Evolutionary conservation across 2,888 invertebrate genomes (phyloP).

Genomic region (Agrochola circellaris): DNA sequence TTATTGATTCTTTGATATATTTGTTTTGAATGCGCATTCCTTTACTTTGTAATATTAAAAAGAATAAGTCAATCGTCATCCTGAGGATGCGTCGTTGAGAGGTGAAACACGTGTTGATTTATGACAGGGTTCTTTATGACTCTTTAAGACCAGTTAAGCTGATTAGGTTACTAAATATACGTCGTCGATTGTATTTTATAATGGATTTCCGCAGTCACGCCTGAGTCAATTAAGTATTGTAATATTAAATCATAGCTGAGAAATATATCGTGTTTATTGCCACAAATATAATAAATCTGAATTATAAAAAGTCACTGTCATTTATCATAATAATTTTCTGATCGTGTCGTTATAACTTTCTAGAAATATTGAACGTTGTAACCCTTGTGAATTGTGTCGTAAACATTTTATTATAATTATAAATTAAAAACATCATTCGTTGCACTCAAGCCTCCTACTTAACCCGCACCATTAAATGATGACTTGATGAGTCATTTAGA

Average conservation of each 20-base stretch:
- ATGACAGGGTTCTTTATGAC: too few species aligned
- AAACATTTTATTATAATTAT: constrained; percentile 5
- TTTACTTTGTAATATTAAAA: neutral
- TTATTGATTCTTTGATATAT: neutral
- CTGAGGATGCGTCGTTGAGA: too few species aligned
- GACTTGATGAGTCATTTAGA: neutral
- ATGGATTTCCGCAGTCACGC: too few species aligned
- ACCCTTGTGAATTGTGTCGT: neutral
- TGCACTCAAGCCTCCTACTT: neutral
- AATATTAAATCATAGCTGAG: neutral
- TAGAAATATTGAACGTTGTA: constrained; percentile 21
- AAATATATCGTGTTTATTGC: neutral
- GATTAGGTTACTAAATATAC: too few species aligned
- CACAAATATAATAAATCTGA: neutral
- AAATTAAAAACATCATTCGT: neutral
- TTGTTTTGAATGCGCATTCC: neutral
- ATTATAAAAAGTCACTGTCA: neutral
- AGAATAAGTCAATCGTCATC: too few species aligned
- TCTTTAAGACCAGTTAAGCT: too few species aligned
- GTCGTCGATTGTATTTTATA: too few species aligned
- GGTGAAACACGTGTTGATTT: too few species aligned
- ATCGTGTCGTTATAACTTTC: neutral
- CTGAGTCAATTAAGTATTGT: too few species aligned
- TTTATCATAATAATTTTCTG: constrained; percentile 7
- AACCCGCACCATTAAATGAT: neutral